phyloP scores from a whole-genome alignment of 2,797 vertebrate species.

The Phrynocephalus vlangalii region DNA sequence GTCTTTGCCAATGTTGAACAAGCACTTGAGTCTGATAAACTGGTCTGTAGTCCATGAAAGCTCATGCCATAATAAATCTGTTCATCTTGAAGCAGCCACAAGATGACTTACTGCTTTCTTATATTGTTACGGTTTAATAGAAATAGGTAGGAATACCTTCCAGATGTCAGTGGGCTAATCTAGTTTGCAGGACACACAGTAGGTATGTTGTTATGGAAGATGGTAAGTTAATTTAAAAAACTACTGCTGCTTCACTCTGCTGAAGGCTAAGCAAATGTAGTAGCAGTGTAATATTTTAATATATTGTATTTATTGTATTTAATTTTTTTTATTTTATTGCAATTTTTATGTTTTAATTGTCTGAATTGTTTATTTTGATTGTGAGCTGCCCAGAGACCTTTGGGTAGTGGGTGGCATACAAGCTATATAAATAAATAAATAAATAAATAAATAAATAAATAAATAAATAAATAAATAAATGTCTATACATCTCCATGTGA shows the following conservation, averaged over 20 bases:
- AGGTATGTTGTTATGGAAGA: not conserved
- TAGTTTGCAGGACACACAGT: not conserved
- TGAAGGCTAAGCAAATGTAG: not conserved
- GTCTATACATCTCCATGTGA: no score
- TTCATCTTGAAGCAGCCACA: not conserved
- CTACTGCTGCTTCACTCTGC: not conserved
- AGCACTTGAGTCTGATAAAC: constrained; percentile 1
- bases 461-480: no score
- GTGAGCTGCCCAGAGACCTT: no score
- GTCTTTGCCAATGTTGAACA: not conserved
- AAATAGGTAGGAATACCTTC: not conserved
- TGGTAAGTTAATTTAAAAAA: no score
- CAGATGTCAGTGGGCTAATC: not conserved
- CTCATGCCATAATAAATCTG: not conserved
- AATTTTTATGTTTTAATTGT: no score
- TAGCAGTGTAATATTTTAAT: no score
- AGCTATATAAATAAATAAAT: no score
- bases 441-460: no score
- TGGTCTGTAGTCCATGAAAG: not conserved
- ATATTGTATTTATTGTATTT: no score
- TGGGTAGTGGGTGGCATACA: no score
- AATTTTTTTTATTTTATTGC: no score
- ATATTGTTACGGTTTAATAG: not conserved
- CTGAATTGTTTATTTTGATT: no score
- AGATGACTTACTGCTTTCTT: not conserved